A percentile compares a stretch with the other conserved stretches of the same genome.
These are phyloP conservation scores for Bellardia bayeri DNA, from an alignment of 2,888 invertebrate genomes.

Conservation along the genomic window DNA sequence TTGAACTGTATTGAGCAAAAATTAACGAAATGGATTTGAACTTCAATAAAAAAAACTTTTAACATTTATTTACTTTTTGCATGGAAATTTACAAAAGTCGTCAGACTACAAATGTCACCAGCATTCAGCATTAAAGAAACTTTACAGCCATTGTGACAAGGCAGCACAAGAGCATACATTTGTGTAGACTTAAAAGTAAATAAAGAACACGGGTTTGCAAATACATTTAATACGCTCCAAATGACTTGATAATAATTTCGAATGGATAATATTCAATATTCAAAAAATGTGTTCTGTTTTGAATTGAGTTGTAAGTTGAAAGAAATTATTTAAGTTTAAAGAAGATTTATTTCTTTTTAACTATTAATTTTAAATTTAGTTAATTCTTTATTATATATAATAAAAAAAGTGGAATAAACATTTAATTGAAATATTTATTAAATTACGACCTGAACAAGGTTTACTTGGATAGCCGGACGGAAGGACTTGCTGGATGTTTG, in stretches of 20 bases:
- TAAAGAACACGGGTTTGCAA: not conserved
- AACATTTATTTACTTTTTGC: not conserved
- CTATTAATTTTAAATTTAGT: too few species aligned
- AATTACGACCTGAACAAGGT: too few species aligned
- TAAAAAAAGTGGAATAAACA: too few species aligned
- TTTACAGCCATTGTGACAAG: not conserved
- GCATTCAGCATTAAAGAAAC: not conserved
- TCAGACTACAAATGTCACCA: not conserved
- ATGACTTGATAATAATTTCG: not conserved
- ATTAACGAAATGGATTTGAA: not conserved
- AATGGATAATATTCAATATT: not conserved
- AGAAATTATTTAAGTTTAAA: too few species aligned
- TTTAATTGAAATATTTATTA: too few species aligned
- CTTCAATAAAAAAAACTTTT: not conserved
- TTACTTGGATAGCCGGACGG: too few species aligned
- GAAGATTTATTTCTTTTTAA: too few species aligned
- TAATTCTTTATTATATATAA: too few species aligned
- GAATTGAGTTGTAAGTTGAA: too few species aligned
- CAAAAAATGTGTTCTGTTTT: not conserved
- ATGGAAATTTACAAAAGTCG: not conserved
- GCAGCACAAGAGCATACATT: not conserved
- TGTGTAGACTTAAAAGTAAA: conserved; percentile 5
- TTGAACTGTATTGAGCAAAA: not conserved
- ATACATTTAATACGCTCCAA: not conserved
- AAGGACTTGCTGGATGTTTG: too few species aligned